Conservation (phyloP, 1,140 invertebrate genomes). For the Cydia pomonella region DNA sequence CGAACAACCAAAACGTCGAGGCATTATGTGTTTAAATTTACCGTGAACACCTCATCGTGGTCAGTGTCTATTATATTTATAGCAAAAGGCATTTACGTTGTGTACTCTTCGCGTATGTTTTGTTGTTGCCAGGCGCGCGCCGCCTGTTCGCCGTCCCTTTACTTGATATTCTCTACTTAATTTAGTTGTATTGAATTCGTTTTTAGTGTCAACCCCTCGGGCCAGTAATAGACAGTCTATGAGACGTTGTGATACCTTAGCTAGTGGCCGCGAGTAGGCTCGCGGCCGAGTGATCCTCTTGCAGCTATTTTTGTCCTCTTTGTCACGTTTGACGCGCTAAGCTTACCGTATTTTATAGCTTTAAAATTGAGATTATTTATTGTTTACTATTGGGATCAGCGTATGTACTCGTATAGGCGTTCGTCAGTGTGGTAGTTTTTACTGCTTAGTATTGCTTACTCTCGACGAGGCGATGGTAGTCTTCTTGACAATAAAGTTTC, state of each 20-base stretch:
- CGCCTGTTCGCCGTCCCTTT: constrained; percentile 70
- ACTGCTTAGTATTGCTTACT: constrained; percentile 48
- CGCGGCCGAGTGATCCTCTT: constrained; percentile 47
- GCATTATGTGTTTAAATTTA: constrained; percentile 64
- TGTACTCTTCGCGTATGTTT: constrained; percentile 59
- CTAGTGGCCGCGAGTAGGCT: constrained; percentile 51
- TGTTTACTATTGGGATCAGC: constrained; percentile 64
- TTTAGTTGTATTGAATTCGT: constrained; percentile 76
- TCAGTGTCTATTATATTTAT: constrained; percentile 69
- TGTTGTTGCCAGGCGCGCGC: constrained; percentile 58
- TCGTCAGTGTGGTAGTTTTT: constrained; percentile 32
- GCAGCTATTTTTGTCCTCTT: constrained; percentile 44
- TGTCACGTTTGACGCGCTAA: constrained; percentile 38
- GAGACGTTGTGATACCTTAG: constrained; percentile 78
- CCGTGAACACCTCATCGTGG: constrained; percentile 68
- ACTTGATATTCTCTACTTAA: constrained; percentile 76
- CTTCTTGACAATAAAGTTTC: constrained; percentile 64
- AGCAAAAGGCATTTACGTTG: constrained; percentile 69
- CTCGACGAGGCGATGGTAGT: constrained; percentile 43
- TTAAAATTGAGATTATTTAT: constrained; percentile 80
- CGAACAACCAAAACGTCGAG: constrained; percentile 57
- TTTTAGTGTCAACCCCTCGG: constrained; percentile 60
- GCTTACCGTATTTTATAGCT: constrained; percentile 71
- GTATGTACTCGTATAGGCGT: constrained; percentile 41
- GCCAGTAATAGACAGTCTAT: constrained; percentile 76